A percentile compares a stretch with the other conserved stretches of the same genome.
Conservation (phyloP, 2,797 vertebrate genomes). For the Emydoidea blandingii region DNA sequence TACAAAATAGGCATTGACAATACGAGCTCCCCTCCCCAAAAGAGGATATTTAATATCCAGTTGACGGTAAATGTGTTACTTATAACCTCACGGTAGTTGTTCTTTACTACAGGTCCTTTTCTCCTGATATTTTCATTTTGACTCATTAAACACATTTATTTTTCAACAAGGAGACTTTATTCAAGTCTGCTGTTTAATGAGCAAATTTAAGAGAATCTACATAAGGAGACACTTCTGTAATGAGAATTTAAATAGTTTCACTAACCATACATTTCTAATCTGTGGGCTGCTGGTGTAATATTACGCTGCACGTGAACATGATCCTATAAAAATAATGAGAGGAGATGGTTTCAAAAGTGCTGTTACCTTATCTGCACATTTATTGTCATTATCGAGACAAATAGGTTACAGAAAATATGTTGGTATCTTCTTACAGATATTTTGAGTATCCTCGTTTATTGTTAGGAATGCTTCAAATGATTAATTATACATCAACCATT, state of each 20-base stretch:
- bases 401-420: neutral
- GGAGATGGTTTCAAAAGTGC: neutral
- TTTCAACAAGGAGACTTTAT: neutral
- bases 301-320: neutral
- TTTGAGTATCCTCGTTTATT: neutral
- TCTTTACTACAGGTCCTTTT: neutral
- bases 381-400: neutral
- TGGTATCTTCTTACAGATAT: neutral
- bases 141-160: neutral
- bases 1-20: neutral
- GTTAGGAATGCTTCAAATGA: neutral
- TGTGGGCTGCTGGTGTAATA: neutral
- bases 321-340: constrained; percentile 2
- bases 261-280: neutral
- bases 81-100: neutral
- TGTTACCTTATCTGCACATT: neutral
- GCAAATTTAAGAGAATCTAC: neutral
- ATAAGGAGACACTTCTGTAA: neutral
- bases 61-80: neutral
- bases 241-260: neutral
- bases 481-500: neutral
- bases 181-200: neutral
- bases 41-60: neutral
- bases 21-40: no score
- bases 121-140: neutral